These are phyloP conservation scores for Agonopterix heracliana DNA, from an alignment of 2,888 invertebrate species.

Conservation along the genomic window DNA sequence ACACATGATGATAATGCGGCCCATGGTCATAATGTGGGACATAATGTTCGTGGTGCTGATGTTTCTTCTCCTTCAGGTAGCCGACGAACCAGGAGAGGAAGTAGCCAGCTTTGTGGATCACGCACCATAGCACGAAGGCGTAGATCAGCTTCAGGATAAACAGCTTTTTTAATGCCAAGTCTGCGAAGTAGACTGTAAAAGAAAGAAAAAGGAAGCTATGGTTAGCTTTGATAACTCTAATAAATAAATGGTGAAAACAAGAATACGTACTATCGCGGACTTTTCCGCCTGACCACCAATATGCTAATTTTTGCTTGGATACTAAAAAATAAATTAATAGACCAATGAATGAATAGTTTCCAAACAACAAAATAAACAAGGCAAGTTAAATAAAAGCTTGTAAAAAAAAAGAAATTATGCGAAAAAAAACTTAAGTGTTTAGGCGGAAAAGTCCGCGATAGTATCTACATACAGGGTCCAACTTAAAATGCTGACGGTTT, in stretches of 20 bases:
- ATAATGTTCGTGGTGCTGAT: slow-evolving; percentile 31
- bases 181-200: slow-evolving; percentile 59
- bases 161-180: slow-evolving; percentile 59
- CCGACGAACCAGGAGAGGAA: slow-evolving; percentile 61
- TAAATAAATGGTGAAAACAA: neutral
- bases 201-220: neutral
- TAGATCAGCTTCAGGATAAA: slow-evolving; percentile 62
- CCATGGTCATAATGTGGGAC: slow-evolving; percentile 29
- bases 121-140: slow-evolving; percentile 59
- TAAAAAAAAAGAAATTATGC: no score
- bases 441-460: no score
- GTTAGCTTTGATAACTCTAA: no score
- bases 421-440: no score
- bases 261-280: neutral
- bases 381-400: neutral
- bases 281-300: no score
- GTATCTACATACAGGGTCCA: no score
- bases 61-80: slow-evolving; percentile 58
- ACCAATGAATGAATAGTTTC: neutral
- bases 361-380: neutral
- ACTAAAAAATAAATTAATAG: neutral
- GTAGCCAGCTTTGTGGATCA: slow-evolving; percentile 66
- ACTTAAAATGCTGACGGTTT: no score
- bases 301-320: neutral
- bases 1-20: slow-evolving; percentile 15